A percentile compares a stretch with the other conserved stretches of the same genome.
phyloP scores from a whole-genome alignment of 23 tunicate species.

The Ascidia mentula region DNA sequence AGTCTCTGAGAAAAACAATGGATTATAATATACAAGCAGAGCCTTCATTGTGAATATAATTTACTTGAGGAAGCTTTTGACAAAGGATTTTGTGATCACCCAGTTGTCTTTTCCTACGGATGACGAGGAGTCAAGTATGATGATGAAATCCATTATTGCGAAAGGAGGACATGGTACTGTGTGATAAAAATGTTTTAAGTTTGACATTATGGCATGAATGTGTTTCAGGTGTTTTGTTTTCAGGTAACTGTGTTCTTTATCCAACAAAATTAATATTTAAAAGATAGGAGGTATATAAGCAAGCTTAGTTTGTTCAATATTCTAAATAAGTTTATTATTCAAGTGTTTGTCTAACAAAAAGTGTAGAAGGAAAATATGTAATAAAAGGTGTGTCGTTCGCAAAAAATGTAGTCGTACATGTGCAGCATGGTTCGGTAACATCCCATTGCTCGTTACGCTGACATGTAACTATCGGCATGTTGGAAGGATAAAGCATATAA shows the following conservation, averaged over 20 bases:
- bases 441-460: slow-evolving; percentile 6
- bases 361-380: too few relatives aligned
- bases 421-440: not conserved
- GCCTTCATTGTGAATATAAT: not conserved
- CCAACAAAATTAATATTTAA: too few relatives aligned
- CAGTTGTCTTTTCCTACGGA: slow-evolving; percentile 69
- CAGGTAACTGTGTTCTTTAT: too few relatives aligned
- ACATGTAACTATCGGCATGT: not conserved
- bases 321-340: too few relatives aligned
- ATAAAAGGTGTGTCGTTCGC: too few relatives aligned
- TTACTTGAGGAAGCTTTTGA: slow-evolving; percentile 53
- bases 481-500: not conserved
- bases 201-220: not conserved
- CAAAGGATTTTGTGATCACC: slow-evolving; percentile 43
- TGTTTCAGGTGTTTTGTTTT: too few relatives aligned
- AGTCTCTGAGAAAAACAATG: slow-evolving; percentile 50
- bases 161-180: slow-evolving; percentile 73
- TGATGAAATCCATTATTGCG: slow-evolving; percentile 73
- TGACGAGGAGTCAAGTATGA: slow-evolving; percentile 71
- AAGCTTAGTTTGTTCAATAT: too few relatives aligned
- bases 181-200: not conserved
- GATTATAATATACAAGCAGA: not conserved
- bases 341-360: too few relatives aligned
- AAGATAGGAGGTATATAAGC: too few relatives aligned
- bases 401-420: not conserved